A percentile compares a stretch with the other conserved stretches of the same genome.
Conservation (phyloP, 1,140 invertebrate genomes). For the Sminthurinus signatus region DNA sequence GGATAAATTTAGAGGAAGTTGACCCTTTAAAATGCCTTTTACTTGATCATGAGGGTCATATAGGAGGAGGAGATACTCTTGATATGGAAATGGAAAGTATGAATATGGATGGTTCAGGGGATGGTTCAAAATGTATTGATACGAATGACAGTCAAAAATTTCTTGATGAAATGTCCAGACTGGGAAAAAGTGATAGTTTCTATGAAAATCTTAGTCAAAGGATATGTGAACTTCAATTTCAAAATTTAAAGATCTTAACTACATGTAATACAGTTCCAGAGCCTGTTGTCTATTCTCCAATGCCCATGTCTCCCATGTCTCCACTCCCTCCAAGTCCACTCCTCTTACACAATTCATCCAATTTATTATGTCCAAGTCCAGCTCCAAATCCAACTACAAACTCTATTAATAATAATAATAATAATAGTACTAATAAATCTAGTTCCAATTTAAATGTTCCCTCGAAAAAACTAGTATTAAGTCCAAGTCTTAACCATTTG, state of each 20-base stretch:
- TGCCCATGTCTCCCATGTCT: too few relatives aligned
- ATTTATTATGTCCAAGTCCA: too few relatives aligned
- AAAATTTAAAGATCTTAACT: conserved; percentile 36
- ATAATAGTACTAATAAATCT: neutral
- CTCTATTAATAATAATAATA: neutral
- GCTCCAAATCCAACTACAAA: conserved; percentile 13
- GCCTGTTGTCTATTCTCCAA: conserved; percentile 21
- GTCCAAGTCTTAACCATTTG: conserved; percentile 16
- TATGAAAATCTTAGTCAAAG: conserved; percentile 37
- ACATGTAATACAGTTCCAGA: conserved; percentile 34
- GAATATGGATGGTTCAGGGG: too few relatives aligned
- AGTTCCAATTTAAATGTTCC: neutral
- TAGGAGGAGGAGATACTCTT: too few relatives aligned
- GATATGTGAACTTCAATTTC: conserved; percentile 40
- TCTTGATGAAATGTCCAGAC: conserved; percentile 35
- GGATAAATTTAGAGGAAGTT: too few relatives aligned
- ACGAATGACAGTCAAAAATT: conserved; percentile 39
- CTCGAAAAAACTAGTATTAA: conserved; percentile 5
- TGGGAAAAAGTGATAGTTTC: conserved; percentile 38
- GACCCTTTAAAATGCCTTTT: too few relatives aligned
- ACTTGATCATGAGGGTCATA: too few relatives aligned
- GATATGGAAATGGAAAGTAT: too few relatives aligned
- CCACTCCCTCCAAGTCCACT: too few relatives aligned
- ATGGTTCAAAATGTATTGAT: conserved; percentile 27
- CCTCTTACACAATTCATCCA: too few relatives aligned